Base-by-base conservation (phyloP, 2,797 vertebrate species). In the Anabacerthia variegaticeps region DNA sequence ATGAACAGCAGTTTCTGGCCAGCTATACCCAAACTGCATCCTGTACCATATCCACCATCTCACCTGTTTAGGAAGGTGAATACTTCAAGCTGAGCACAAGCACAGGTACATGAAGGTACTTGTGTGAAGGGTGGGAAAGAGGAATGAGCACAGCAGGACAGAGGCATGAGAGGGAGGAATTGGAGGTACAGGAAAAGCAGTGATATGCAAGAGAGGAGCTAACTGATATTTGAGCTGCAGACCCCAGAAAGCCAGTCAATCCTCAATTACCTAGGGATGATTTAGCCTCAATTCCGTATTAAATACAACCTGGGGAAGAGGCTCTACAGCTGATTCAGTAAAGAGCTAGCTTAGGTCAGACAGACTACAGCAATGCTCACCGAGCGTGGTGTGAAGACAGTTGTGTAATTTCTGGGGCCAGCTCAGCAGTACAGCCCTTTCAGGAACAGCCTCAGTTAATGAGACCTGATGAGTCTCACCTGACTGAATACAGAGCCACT, bases 381-480 rank as follows among this genome's bases (percentile, higher is more conserved):
- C 79, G 55, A 76, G 43, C 1, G 0, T 44, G 41, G 10, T 13
- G 36, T 58, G 63, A 92, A 19, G 51, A 79, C 30, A 59, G 36
- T 12, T 52, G 39, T 66, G 59, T 56, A 63, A 91, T 77, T 93
- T 55, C 77, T 79, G 77, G 16, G 71, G 75, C 81, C 74, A 94
- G 55, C 48, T 89, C 78, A 87, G 91, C 56, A 71, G 63, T 18
- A 73, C 10, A 10, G 51, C 4, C 44, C 55, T 83, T 93, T 74
- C 78, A 92, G 78, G 37, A 95, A 18, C 7, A 82, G 23, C 26
- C 75, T 63, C 52, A 91, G 44, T 56, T 89, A 89, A 87, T 85
- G 84, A 92, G 86, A 89, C 19, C 84, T 82, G 86, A 79, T 32
- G 67, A 91, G 75, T 69, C 81, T 91, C 85, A 79, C 61, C 71